phyloP scores from a whole-genome alignment of 2,113 vertebrate genomes.

The Cavia porcellus region DNA sequence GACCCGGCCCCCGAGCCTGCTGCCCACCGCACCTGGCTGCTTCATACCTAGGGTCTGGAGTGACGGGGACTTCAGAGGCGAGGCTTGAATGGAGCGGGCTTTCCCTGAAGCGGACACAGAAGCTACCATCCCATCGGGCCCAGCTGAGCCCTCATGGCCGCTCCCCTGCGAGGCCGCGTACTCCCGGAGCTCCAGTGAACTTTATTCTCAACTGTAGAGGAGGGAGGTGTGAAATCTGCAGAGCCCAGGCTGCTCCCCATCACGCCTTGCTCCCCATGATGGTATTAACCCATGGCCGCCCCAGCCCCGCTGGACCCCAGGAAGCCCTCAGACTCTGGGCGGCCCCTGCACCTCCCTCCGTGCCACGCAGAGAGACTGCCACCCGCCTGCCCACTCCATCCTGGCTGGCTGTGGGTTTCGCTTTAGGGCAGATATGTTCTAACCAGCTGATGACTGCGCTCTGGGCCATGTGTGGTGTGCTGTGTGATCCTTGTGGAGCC shows the following conservation, averaged over 20 bases:
- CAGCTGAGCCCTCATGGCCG: too few species aligned
- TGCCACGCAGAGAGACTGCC: not conserved
- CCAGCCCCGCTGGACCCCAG: too few species aligned
- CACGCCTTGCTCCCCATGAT: not conserved
- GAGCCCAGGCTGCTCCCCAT: not conserved
- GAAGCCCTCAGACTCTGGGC: too few species aligned
- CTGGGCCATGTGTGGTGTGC: fast-evolving
- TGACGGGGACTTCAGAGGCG: not conserved
- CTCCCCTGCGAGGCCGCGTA: not conserved
- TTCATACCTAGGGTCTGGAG: not conserved
- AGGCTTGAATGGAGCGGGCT: not conserved
- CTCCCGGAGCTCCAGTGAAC: not conserved
- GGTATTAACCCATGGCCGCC: not conserved
- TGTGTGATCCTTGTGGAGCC: fast-evolving
- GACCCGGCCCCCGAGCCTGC: not conserved
- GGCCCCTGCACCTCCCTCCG: not conserved
- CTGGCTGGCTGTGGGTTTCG: not conserved
- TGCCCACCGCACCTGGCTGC: not conserved
- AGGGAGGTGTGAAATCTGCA: not conserved
- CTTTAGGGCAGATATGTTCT: not conserved
- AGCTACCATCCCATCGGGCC: not conserved
- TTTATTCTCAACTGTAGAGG: not conserved
- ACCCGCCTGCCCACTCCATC: not conserved
- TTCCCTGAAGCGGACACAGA: not conserved
- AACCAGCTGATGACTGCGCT: not conserved